Conservation (phyloP, 1,140 invertebrate genomes). For the Eriosoma lanigerum region DNA sequence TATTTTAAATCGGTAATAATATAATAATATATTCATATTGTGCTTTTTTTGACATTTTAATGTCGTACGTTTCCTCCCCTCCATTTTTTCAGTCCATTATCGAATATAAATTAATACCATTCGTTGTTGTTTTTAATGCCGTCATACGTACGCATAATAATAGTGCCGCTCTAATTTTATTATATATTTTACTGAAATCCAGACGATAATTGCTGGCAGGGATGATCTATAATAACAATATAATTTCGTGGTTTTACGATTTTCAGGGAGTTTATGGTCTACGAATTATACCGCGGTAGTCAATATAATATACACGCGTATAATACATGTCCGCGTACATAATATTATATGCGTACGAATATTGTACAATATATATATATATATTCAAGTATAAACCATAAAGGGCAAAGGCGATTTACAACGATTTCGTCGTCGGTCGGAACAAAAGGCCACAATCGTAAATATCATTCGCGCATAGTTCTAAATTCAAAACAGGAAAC, state of each 20-base stretch:
- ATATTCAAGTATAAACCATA: neutral
- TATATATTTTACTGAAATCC: neutral
- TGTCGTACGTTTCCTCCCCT: too few relatives aligned
- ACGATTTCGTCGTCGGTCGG: neutral
- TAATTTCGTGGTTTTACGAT: neutral
- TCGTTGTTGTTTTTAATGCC: too few relatives aligned
- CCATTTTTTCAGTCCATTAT: too few relatives aligned
- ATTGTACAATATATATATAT: neutral
- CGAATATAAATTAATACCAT: too few relatives aligned
- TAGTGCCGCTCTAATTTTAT: too few relatives aligned
- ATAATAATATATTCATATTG: too few relatives aligned
- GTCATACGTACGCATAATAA: too few relatives aligned
- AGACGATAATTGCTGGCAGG: neutral
- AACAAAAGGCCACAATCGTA: conserved; percentile 36
- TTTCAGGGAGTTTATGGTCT: neutral
- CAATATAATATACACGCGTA: conserved; percentile 3
- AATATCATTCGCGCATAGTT: conserved; percentile 3
- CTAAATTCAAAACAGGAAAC: conserved; percentile 8
- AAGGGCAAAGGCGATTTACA: conserved; percentile 29
- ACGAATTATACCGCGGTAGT: neutral
- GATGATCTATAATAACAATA: neutral
- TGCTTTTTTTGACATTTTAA: too few relatives aligned
- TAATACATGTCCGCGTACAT: neutral
- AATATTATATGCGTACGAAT: neutral
- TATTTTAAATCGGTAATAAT: too few relatives aligned